A percentile compares a stretch with the other conserved stretches of the same genome.
These are phyloP conservation scores for Hypotaenidia philippensis DNA, from an alignment of 2,797 vertebrate genomes.

Conservation along the genomic window DNA sequence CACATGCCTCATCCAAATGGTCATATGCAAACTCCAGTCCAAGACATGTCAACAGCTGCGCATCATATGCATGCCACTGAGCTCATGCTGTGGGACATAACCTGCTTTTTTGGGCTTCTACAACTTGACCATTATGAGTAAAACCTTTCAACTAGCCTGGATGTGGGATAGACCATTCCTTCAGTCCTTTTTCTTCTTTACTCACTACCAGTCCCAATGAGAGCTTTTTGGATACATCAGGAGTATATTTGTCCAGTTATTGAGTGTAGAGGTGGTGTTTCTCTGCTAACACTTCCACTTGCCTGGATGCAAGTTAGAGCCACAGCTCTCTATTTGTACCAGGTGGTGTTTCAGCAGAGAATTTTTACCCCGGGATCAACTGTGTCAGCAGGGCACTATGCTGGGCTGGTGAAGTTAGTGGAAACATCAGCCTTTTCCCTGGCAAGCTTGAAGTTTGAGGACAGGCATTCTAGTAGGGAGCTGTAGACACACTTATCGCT, in stretches of 20 bases:
- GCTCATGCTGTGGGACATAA: not conserved
- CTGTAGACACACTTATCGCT: not conserved
- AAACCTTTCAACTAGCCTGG: not conserved
- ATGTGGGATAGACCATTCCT: not conserved
- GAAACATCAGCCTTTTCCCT: not conserved
- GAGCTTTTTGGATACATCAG: not conserved
- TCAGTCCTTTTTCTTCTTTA: not conserved
- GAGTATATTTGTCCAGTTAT: not conserved
- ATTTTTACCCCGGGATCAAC: not conserved
- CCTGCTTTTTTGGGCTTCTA: not conserved
- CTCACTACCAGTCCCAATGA: accelerated
- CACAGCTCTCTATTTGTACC: not conserved
- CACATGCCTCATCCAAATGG: not conserved
- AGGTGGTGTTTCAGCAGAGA: not conserved
- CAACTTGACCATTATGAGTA: not conserved
- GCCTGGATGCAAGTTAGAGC: not conserved
- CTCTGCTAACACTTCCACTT: not conserved
- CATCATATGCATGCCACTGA: not conserved
- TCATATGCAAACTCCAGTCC: not conserved
- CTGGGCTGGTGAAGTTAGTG: not conserved
- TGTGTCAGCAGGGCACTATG: not conserved
- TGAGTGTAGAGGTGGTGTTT: not conserved
- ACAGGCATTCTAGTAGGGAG: accelerated
- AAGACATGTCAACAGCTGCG: not conserved
- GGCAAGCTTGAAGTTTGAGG: not conserved